These are phyloP conservation scores for Echinops telfairi DNA, from an alignment of 2,113 vertebrate genomes.

Conservation along the genomic window DNA sequence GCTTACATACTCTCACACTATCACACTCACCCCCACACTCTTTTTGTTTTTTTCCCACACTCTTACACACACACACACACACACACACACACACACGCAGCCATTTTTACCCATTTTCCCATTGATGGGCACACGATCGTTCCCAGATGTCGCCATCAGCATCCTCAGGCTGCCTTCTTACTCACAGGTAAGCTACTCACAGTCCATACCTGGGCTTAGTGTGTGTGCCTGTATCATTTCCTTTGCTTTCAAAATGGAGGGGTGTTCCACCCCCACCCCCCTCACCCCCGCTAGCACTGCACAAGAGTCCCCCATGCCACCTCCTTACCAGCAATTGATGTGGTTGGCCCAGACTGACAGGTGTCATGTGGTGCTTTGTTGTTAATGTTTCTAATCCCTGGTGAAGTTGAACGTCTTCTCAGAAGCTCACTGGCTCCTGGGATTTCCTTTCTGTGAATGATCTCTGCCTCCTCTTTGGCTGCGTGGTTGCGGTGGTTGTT, in stretches of 20 bases:
- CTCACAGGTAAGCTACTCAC: not conserved
- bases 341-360: not conserved
- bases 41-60: too few relatives aligned
- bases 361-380: not conserved
- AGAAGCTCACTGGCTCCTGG: fast-evolving
- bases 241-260: not conserved
- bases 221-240: too few relatives aligned
- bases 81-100: not conserved
- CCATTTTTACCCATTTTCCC: not conserved
- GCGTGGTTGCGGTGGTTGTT: not conserved
- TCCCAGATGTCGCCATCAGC: not conserved
- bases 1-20: too few relatives aligned
- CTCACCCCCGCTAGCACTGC: not conserved
- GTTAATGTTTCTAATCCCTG: not conserved
- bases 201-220: not conserved
- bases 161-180: fast-evolving
- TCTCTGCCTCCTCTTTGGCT: not conserved
- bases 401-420: not conserved
- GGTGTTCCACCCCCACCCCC: not conserved
- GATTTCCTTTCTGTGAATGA: not conserved
- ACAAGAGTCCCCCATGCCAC: not conserved
- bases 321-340: too few relatives aligned
- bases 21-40: too few relatives aligned
- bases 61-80: not conserved
- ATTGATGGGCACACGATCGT: not conserved